These are phyloP conservation scores for Leptarthrus brevirostris DNA, from an alignment of 2,888 invertebrate species.

Conservation along the genomic window DNA sequence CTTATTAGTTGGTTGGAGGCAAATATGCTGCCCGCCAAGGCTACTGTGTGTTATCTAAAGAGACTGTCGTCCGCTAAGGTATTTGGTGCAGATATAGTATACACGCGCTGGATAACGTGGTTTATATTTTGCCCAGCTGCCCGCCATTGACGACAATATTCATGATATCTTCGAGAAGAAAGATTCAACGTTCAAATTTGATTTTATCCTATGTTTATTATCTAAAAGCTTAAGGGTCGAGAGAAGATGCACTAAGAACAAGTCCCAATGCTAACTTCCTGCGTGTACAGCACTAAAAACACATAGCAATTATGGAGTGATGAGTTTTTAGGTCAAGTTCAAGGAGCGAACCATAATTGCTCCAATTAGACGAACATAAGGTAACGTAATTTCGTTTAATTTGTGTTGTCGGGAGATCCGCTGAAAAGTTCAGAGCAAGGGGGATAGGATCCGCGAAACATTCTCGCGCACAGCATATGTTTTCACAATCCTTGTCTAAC, in stretches of 20 bases:
- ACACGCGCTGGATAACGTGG: no score
- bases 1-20: slow-evolving; percentile 33
- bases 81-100: background rate
- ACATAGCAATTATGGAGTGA: slow-evolving; percentile 19
- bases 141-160: slow-evolving; percentile 23
- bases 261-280: no score
- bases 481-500: slow-evolving; percentile 39
- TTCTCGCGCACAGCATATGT: slow-evolving; percentile 16
- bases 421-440: background rate
- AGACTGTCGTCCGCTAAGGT: background rate
- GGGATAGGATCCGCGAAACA: background rate
- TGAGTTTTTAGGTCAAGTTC: slow-evolving; percentile 46
- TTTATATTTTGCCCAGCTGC: slow-evolving; percentile 3
- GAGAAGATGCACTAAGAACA: no score
- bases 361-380: slow-evolving; percentile 40
- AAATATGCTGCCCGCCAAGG: slow-evolving; percentile 23
- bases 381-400: slow-evolving; percentile 37
- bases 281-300: background rate
- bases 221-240: no score
- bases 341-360: slow-evolving; percentile 31
- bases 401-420: slow-evolving; percentile 6
- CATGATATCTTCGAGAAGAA: background rate
- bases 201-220: no score
- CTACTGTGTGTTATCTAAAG: slow-evolving; percentile 33
- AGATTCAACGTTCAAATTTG: background rate